phyloP scores from a whole-genome alignment of 2,797 vertebrate species.

The Clarias pachynema region DNA sequence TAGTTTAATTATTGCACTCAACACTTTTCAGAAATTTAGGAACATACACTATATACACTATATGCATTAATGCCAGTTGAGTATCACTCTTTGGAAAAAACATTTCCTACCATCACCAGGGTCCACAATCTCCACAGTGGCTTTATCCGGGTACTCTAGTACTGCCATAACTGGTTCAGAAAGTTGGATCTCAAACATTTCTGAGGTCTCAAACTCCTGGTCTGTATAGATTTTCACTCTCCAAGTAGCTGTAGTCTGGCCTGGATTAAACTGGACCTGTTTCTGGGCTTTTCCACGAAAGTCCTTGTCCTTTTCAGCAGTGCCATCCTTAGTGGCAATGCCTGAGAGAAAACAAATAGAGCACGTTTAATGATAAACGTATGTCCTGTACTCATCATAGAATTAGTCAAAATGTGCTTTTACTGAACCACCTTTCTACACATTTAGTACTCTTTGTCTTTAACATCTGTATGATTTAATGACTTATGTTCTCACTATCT shows the following conservation, averaged over 20 bases:
- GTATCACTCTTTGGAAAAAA: not conserved
- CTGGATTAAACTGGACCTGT: slow-evolving; percentile 86
- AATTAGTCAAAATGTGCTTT: no score
- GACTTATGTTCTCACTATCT: not conserved
- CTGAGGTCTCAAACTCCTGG: slow-evolving; percentile 83
- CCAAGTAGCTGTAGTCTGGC: slow-evolving; percentile 83
- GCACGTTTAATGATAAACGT: not conserved
- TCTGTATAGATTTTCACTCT: slow-evolving; percentile 84
- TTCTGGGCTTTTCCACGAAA: slow-evolving; percentile 84
- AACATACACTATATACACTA: no score
- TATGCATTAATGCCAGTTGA: not conserved
- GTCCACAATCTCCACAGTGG: slow-evolving; percentile 85
- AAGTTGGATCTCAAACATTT: slow-evolving; percentile 85
- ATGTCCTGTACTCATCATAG: not conserved
- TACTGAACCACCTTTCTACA: not conserved
- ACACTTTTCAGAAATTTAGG: not conserved
- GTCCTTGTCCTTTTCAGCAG: slow-evolving; percentile 84
- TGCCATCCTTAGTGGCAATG: slow-evolving; percentile 84
- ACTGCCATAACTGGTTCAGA: slow-evolving; percentile 84
- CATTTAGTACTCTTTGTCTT: not conserved
- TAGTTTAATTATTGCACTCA: not conserved
- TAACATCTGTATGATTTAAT: not conserved
- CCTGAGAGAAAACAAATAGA: slow-evolving; percentile 61
- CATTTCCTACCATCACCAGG: slow-evolving; percentile 80
- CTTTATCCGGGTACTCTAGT: slow-evolving; percentile 79